Percentiles rank a stretch among this genome's conserved stretches.
phyloP scores from a whole-genome alignment of 64 coral and sea anemone genomes.

The Catalaphyllia jardinei region DNA sequence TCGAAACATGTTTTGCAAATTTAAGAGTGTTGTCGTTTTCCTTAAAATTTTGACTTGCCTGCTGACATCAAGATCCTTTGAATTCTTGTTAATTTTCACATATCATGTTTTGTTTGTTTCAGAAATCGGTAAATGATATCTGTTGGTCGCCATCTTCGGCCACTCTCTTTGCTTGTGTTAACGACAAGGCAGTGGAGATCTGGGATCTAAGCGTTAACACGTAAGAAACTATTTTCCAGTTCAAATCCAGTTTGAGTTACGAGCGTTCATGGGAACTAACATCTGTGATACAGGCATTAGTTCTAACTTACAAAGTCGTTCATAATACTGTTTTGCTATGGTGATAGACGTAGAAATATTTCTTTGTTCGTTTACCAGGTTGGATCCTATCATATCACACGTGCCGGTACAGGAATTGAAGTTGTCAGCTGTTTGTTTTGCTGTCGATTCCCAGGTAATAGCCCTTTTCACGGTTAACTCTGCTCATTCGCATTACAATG shows the following conservation, averaged over 20 bases:
- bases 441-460: constrained; percentile 79
- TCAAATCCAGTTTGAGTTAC: background rate
- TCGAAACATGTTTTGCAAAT: too few relatives aligned
- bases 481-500: too few relatives aligned
- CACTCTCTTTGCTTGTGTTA: constrained; percentile 92
- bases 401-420: constrained; percentile 88
- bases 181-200: constrained; percentile 88
- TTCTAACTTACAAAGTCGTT: background rate
- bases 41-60: too few relatives aligned
- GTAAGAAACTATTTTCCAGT: constrained; percentile 46
- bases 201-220: constrained; percentile 96
- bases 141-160: constrained; percentile 91
- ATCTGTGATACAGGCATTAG: too few relatives aligned
- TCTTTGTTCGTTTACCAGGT: constrained; percentile 41
- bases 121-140: constrained; percentile 98
- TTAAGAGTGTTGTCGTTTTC: too few relatives aligned
- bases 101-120: background rate
- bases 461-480: too few relatives aligned
- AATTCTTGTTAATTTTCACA: background rate
- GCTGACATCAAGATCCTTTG: too few relatives aligned
- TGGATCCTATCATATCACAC: constrained; percentile 85
- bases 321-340: background rate
- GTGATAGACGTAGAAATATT: background rate
- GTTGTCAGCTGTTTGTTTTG: constrained; percentile 77
- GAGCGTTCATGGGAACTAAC: background rate